These are phyloP conservation scores for Pachyrhynchus sulphureomaculatus DNA, from an alignment of 1,140 invertebrate genomes.

Conservation along the genomic window DNA sequence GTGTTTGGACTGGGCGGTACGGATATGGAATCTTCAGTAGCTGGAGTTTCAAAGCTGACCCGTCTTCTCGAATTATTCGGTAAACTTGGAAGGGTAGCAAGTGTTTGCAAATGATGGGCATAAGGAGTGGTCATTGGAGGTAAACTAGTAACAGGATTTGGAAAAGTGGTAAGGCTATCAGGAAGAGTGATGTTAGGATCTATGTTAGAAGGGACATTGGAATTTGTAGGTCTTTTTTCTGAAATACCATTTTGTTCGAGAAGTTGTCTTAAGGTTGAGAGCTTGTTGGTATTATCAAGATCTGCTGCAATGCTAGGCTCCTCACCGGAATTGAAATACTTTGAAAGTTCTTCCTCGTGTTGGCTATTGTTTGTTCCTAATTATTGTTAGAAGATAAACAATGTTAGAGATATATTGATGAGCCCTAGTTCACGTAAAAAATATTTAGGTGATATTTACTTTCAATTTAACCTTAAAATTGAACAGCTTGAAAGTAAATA, in stretches of 20 bases:
- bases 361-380: slow-evolving; percentile 70
- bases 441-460: no score
- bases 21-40: slow-evolving; percentile 50
- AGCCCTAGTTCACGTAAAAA: background rate
- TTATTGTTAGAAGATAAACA: slow-evolving; percentile 40
- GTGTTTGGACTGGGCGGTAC: slow-evolving; percentile 60
- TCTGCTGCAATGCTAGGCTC: slow-evolving; percentile 15
- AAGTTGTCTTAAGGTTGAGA: slow-evolving; percentile 70
- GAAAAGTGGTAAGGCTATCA: background rate
- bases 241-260: slow-evolving; percentile 59
- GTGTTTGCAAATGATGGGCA: background rate
- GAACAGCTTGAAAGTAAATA: no score
- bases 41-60: slow-evolving; percentile 63
- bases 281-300: slow-evolving; percentile 56
- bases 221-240: slow-evolving; percentile 31
- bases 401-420: background rate
- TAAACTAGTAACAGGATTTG: slow-evolving; percentile 12
- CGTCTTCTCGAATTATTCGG: slow-evolving; percentile 51
- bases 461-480: no score
- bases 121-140: background rate
- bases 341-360: slow-evolving; percentile 75
- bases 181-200: slow-evolving; percentile 7
- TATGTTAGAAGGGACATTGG: slow-evolving; percentile 19
- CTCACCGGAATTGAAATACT: slow-evolving; percentile 62
- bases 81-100: slow-evolving; percentile 12